Evolutionary conservation across 2,797 vertebrate species (phyloP), one percentile per base, ranked within the genome.

Genomic region (Falco naumanni): DNA sequence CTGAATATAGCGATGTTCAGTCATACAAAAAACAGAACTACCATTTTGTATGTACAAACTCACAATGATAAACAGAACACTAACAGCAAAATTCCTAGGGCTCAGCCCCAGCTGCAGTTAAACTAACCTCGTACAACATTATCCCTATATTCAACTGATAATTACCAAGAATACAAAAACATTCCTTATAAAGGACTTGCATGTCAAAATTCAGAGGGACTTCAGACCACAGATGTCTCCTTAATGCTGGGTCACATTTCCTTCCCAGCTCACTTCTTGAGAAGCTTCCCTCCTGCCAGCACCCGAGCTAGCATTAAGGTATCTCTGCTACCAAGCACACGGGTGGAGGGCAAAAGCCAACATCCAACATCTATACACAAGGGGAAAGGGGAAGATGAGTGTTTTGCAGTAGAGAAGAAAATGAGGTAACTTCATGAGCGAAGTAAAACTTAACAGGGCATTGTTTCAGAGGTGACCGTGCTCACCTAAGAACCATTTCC

Each of bases 361-460:
- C 39, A 75, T 69, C 69, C 61, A 66, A 39, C 31, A 41, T 6
- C 69, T 33, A 41, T 2, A 50, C 5, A 0, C 19, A 39, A 76
- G n/a, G 54, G 69, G 11, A 59, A 72, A 80, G 57, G 71, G 74
- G 57, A 90, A 92, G 71, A 65, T 2, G 1, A 91, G 50, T 20
- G n/a, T 78, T 94, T 41, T 54, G 66, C 90, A 82, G 63, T 39
- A 78, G 87, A 90, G 69, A 91, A 84, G 84, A 95, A 87, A 90
- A 90, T 91, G 89, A 96, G 94, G 97, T 96, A 95, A 93, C 79
- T 91, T 78, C 16, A 7, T 37, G 56, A 93, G 56, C 88, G 50
- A 87, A 90, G 56, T n/a, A 87, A 60, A 94, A 93, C 43, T n/a
- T 47, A 51, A 76, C 37, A 34, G 77, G 69, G 31, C 63, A 50